A percentile compares a stretch with the other conserved stretches of the same genome.
Conservation (phyloP, 2,113 vertebrate species). For the Pseudopodoces humilis region DNA sequence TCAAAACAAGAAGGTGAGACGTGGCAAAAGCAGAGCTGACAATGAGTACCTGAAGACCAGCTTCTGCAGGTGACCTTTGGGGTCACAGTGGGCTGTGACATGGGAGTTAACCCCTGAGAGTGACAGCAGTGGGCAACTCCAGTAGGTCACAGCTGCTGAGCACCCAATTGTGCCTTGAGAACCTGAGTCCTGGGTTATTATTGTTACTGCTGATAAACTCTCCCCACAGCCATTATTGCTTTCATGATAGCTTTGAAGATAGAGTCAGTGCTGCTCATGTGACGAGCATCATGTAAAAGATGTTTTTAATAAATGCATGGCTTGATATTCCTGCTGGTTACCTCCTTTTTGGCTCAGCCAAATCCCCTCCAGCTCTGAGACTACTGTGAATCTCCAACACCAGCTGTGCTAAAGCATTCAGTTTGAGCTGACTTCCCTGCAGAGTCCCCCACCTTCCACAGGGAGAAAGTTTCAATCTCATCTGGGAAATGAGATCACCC, state of each 20-base stretch:
- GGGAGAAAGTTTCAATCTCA: not conserved
- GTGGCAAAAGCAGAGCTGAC: not conserved
- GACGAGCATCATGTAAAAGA: not conserved
- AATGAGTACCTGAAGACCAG: not conserved
- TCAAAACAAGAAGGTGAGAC: not conserved
- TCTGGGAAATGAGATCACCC: not conserved
- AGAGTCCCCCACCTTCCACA: not conserved
- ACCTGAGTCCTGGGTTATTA: constrained; percentile 49
- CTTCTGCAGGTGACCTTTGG: not conserved
- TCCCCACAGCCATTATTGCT: not conserved
- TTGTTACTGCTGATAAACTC: constrained; percentile 50
- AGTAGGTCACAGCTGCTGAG: constrained; percentile 62
- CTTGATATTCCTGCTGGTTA: not conserved
- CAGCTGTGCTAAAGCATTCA: not conserved
- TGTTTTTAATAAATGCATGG: not conserved
- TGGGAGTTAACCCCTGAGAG: not conserved
- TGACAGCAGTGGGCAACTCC: constrained; percentile 21
- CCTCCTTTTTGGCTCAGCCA: not conserved
- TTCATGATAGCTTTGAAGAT: constrained; percentile 25
- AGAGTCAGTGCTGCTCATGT: not conserved
- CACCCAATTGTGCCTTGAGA: constrained; percentile 58
- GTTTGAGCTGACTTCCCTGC: not conserved
- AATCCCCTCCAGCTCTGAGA: not conserved
- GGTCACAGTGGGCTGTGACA: not conserved
- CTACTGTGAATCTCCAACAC: not conserved